Evolutionary conservation across 2,888 invertebrate species (phyloP).

Genomic region (Drosophila stalkeri): DNA sequence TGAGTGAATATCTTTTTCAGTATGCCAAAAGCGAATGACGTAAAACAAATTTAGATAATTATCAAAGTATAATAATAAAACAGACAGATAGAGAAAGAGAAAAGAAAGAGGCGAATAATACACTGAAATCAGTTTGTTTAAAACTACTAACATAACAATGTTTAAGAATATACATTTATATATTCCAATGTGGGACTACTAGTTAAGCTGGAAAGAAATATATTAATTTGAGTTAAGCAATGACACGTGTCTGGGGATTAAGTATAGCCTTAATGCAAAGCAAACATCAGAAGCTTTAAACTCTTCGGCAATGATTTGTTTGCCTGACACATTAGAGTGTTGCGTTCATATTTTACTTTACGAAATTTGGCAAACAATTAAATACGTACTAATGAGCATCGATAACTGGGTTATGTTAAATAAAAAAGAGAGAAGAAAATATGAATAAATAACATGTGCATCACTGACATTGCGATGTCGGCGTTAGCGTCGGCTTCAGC

Average conservation of each 20-base stretch:
- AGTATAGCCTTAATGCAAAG: constrained; percentile 34
- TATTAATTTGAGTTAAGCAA: background rate
- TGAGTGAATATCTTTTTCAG: background rate
- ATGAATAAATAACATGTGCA: constrained; percentile 22
- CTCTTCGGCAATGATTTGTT: constrained; percentile 53
- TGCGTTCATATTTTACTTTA: constrained; percentile 38
- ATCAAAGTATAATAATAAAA: background rate
- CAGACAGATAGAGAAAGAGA: background rate
- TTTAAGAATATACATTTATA: background rate
- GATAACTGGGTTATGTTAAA: constrained; percentile 79
- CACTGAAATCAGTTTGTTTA: background rate
- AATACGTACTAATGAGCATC: constrained; percentile 79
- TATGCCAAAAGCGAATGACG: constrained; percentile 17
- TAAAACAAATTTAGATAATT: constrained; percentile 19
- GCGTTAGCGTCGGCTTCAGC: constrained; percentile 8
- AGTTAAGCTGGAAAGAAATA: background rate
- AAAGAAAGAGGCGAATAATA: background rate
- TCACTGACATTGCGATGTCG: constrained; percentile 26
- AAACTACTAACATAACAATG: background rate
- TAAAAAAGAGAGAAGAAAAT: constrained; percentile 15
- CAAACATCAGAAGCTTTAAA: constrained; percentile 32
- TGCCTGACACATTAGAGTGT: constrained; percentile 62
- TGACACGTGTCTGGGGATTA: constrained; percentile 38
- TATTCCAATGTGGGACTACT: background rate
- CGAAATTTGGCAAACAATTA: constrained; percentile 73